Evolutionary conservation across 2,113 vertebrate species (phyloP).

Genomic region (Nansenia antarctica): DNA sequence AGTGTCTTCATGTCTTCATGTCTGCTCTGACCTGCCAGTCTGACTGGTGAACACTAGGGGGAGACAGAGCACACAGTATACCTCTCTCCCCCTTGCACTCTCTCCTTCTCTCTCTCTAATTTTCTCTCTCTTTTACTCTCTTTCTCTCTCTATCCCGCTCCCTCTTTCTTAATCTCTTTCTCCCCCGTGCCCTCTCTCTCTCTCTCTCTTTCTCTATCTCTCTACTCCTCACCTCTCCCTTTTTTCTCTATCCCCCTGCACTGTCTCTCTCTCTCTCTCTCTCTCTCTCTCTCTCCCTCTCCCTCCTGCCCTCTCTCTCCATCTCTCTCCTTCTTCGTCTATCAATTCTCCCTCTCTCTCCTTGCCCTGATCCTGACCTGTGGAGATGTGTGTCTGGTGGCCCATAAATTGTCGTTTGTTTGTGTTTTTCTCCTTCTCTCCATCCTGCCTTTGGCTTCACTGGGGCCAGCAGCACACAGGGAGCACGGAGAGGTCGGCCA

Average conservation of each 20-base stretch:
- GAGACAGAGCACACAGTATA: too few relatives aligned
- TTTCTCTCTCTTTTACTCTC: slow-evolving; percentile 1
- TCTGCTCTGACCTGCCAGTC: too few relatives aligned
- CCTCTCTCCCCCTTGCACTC: neutral
- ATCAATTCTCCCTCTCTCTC: slow-evolving; percentile 29
- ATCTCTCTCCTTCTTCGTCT: neutral
- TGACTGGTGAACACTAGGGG: too few relatives aligned
- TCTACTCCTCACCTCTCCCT: neutral
- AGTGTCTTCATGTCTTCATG: too few relatives aligned
- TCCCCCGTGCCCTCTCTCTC: neutral
- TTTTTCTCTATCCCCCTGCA: neutral
- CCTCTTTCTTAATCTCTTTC: neutral
- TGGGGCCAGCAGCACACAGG: neutral
- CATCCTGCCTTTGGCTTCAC: slow-evolving; percentile 40
- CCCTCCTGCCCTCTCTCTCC: neutral
- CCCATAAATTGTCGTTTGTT: slow-evolving; percentile 68
- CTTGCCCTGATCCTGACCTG: slow-evolving; percentile 64
- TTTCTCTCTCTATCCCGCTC: slow-evolving; percentile 1
- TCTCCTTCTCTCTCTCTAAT: neutral
- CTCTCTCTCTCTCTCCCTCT: neutral
- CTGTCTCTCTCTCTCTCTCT: neutral
- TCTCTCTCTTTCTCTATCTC: neutral
- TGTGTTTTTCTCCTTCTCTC: slow-evolving; percentile 47
- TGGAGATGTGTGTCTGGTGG: slow-evolving; percentile 55
- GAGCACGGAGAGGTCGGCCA: slow-evolving; percentile 48